Base-by-base conservation (phyloP, 2,888 invertebrate species). In the Ommatoiulus sabulosus region DNA sequence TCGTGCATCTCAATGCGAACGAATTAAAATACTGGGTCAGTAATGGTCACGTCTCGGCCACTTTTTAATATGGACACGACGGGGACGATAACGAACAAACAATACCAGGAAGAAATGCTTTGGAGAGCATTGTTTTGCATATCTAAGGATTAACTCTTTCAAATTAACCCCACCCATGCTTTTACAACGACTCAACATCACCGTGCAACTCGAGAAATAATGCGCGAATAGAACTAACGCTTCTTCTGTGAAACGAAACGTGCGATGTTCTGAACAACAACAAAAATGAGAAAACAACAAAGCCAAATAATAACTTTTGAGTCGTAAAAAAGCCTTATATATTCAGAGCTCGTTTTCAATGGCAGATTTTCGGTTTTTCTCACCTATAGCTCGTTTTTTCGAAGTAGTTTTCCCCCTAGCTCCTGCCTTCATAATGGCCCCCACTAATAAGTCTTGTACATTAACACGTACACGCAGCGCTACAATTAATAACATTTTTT, bases 11-110 rank as follows among this genome's bases (percentile, higher is more conserved):
- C 52, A 52, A 52, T 52, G 52, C 52, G 52, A 52, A 12, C 52
- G 52, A 52, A 80, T 80, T 80, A 80, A 80, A 80, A 80, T 80
- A 80, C 80, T 80, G 80, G 80, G 80, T 80, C 80, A 80, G 35
- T 80, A 80, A 35, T 80, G 80, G 80, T 80, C 80, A 80, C 72
- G 72, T 24, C 72, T n/a, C 72, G 72, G 72, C 72, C 72, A 72
- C 35, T 35, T 80, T 80, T 35, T 80, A 80, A 80, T 80, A 80
- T 35, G 35, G 80, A 35, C 80, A 35, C 24, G 80, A 80, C 80
- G 35, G 35, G 57, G 80, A 80, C 80, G 80, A 80, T 80, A 80
- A 80, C 80, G 35, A 80, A 35, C 80, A 80, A 80, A 80, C 80
- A 80, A 80, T 80, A 80, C 80, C 80, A 80, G 80, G 80, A 80